phyloP scores from a whole-genome alignment of 2,888 invertebrate species.

The Chymomyza caudatula region DNA sequence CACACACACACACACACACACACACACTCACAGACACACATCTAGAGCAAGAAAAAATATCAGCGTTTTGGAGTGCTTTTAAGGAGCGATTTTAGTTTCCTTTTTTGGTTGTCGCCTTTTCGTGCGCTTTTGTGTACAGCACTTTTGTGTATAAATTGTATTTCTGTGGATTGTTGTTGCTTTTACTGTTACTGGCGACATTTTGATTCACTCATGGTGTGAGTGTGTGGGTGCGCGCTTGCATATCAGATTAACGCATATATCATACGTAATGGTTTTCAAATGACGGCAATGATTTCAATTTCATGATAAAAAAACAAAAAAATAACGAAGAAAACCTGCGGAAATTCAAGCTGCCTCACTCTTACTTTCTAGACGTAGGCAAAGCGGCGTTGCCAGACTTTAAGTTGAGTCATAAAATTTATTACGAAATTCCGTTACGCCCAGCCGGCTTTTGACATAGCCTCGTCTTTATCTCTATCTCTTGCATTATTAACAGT shows the following conservation, averaged over 20 bases:
- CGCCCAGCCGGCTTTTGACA: slow-evolving; percentile 9
- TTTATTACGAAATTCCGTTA: slow-evolving; percentile 30
- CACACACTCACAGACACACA: neutral
- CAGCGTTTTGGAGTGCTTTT: neutral
- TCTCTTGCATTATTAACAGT: slow-evolving; percentile 36
- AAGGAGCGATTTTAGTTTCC: slow-evolving; percentile 40
- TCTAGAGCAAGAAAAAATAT: neutral
- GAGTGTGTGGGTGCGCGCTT: slow-evolving; percentile 21
- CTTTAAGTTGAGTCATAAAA: slow-evolving; percentile 33
- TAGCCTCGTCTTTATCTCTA: neutral
- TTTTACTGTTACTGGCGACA: slow-evolving; percentile 54
- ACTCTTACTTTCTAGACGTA: neutral
- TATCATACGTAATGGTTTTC: slow-evolving; percentile 67
- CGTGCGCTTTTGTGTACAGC: slow-evolving; percentile 37
- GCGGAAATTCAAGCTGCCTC: neutral
- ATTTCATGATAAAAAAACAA: slow-evolving; percentile 50
- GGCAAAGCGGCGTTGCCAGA: slow-evolving; percentile 6
- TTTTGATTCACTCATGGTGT: slow-evolving; percentile 54
- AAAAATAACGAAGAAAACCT: neutral
- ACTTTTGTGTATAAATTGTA: slow-evolving; percentile 52
- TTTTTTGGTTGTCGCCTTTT: slow-evolving; percentile 39
- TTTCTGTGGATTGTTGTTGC: slow-evolving; percentile 49
- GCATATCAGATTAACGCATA: slow-evolving; percentile 69
- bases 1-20: slow-evolving; percentile 5
- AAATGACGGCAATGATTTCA: slow-evolving; percentile 69